Conservation (phyloP, 2,888 invertebrate genomes). For the Cephus nigrinus region DNA sequence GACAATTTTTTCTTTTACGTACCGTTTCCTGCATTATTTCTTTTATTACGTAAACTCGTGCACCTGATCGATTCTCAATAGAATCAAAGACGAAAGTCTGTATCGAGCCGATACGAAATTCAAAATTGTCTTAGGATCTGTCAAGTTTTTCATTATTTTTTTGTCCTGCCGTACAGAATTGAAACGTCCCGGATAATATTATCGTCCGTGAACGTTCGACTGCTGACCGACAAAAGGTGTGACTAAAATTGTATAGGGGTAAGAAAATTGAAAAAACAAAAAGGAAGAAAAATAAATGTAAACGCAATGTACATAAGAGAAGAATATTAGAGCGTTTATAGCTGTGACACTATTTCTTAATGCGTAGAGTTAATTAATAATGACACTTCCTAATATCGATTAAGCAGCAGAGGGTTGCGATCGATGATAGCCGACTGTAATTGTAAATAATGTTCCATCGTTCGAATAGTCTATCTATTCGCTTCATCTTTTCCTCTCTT, state of each 20-base stretch:
- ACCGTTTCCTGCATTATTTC: background rate
- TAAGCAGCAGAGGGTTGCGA: background rate
- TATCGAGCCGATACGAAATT: no score
- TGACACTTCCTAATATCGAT: background rate
- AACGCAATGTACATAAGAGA: slow-evolving; percentile 6
- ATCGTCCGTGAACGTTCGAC: background rate
- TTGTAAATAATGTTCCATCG: background rate
- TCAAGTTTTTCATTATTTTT: background rate
- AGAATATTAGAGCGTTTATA: slow-evolving; percentile 13
- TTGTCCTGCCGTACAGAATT: background rate
- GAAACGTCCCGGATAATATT: background rate
- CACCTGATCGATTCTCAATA: no score
- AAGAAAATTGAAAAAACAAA: background rate
- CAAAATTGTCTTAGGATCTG: background rate
- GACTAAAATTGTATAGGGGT: background rate
- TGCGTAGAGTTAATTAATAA: background rate
- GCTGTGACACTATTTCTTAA: slow-evolving; percentile 24
- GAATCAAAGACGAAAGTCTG: no score
- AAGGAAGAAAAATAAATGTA: background rate
- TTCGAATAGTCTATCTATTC: background rate
- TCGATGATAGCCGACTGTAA: background rate
- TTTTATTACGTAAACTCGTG: no score
- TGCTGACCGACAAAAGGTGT: background rate
- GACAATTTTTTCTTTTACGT: background rate
- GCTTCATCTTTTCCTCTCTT: background rate